Evolutionary conservation across 2,113 vertebrate species (phyloP), one percentile per base, ranked within the genome.

Genomic region (Syrmaticus mikado): DNA sequence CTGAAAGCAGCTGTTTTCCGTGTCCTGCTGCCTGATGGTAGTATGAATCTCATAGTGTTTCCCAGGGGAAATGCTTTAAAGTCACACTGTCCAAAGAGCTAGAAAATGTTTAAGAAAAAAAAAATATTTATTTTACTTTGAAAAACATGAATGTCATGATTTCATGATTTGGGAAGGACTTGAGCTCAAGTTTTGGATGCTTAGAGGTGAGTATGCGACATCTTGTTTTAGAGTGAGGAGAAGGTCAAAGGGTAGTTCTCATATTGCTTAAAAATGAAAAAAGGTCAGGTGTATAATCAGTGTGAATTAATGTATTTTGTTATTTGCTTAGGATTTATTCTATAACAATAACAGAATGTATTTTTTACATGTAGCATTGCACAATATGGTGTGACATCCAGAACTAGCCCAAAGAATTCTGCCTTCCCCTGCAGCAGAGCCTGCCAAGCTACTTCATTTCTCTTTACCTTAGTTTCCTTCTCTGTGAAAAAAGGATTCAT

Each of bases 401-500:
- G 0, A 0, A 48, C 0, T 17, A 74, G 41, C 41, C 76, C 52
- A 8, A 77, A 85, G 72, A 53, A 78, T 65, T 55, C 45, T 93
- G 48, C 66, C 78, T 82, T 64, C 34, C 64, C 45, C 74, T 71
- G 82, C 84, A 86, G 65, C 58, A 82, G 62, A 61, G 50, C 75
- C 30, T 87, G 67, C 45, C 50, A 50, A 70, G 25, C 62, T 79
- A 41, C 71, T 60, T 81, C 34, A 67, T 30, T 76, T 55, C 60
- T 71, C 41, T 67, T 70, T 93, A 67, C 89, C 87, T 93, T 94
- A 91, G 82, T 94, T 94, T 96, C 75, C 55, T 53, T 25, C 71
- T 34, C 72, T 57, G 27, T 45, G 45, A 85, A 96, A 85, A 36
- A 18, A 17, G 34, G 3, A 70, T 57, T 76, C 68, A 12, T 11